Evolutionary conservation across 2,797 vertebrate species (phyloP), one percentile per base, ranked within the genome.

Genomic region (Falco novaeseelandiae): DNA sequence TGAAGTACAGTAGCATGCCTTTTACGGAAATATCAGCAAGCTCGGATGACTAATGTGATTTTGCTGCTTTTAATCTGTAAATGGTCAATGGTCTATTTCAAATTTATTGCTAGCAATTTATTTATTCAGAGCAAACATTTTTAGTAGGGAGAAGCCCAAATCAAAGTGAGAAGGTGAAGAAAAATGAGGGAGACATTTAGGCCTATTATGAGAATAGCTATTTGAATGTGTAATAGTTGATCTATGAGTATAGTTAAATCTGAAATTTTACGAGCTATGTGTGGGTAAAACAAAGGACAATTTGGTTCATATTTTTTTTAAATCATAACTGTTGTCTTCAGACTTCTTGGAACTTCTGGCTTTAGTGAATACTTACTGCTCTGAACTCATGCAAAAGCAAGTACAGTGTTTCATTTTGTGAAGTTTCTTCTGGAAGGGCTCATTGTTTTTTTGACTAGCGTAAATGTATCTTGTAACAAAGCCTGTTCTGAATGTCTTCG

Each of bases 221-320:
- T 67, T 89, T 74, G 26, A 46, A 63, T 5, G 2, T 58, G 20
- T 70, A 66, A 21, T 23, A 32, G 26, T 29, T 62, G 59, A 51
- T 83, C 58, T 40, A 23, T 63, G 44, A 74, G 19, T 46, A 7
- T 38, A 25, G 40, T 16, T 91, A 74, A 67, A 10, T 19, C 23
- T 3, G 12, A 81, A 73, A 86, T 69, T 48, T 23, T 70, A 18
- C 26, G 55, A 57, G 25, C 57, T 81, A 11, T 10, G 0, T 76
- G n/a, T 38, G 11, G 23, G 16, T 74, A 78, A 78, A 59, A 14
- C n/a, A 36, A 26, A 67, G 30, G 17, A 82, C 40, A 66, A 4
- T 92, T 72, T 29, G 9, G 2, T 61, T 26, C 6, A 1, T 12
- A 1, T 20, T 23, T 69, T 72, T 69, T 87, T 32, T 0, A 3